phyloP scores from a whole-genome alignment of 2,888 invertebrate genomes.

The Chirona hameri region DNA sequence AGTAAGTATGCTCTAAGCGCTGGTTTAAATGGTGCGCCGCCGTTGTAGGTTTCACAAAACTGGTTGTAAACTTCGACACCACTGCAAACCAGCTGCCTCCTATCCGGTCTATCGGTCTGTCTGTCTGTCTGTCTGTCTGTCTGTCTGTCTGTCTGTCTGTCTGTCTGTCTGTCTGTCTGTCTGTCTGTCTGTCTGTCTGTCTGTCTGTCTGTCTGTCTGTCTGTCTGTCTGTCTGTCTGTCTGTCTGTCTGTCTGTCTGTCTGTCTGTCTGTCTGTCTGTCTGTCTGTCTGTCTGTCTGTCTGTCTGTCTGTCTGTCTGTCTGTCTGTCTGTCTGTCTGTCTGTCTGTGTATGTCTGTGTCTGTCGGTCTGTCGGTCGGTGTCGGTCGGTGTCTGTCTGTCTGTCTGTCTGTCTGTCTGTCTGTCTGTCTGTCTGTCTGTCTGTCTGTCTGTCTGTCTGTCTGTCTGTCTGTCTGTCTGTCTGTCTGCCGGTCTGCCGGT shows the following conservation, averaged over 20 bases:
- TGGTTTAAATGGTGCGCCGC: too few relatives aligned
- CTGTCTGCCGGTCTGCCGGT: too few relatives aligned
- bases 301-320: background rate
- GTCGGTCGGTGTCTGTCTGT: background rate
- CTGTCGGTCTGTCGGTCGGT: background rate
- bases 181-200: background rate
- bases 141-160: background rate
- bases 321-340: background rate
- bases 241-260: background rate
- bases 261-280: background rate
- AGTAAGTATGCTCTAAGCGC: too few relatives aligned
- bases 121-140: background rate
- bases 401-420: background rate
- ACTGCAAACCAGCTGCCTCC: too few relatives aligned
- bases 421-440: background rate
- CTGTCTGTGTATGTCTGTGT: background rate
- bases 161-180: background rate
- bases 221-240: background rate
- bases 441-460: too few relatives aligned
- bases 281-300: background rate
- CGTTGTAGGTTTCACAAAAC: too few relatives aligned
- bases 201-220: background rate
- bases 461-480: too few relatives aligned
- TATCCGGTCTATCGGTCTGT: too few relatives aligned
- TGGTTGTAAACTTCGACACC: too few relatives aligned